A percentile compares a stretch with the other conserved stretches of the same genome.
These are phyloP conservation scores for Columba livia DNA, from an alignment of 2,113 vertebrate species.

Conservation along the genomic window DNA sequence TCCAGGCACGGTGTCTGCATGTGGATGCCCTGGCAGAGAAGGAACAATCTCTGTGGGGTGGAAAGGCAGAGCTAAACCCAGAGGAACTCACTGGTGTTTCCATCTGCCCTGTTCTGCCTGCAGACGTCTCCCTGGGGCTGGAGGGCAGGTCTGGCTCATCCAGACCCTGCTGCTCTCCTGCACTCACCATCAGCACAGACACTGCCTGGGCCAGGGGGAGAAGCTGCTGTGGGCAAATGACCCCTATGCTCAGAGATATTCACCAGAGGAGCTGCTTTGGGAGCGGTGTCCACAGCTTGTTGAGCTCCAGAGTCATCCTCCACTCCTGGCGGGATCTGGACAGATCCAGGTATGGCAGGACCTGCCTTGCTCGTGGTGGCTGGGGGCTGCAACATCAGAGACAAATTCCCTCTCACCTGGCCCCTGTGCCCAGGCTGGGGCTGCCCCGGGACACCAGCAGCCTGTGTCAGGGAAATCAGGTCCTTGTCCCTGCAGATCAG, in stretches of 20 bases:
- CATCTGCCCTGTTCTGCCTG: too few relatives aligned
- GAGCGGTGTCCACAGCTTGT: too few relatives aligned
- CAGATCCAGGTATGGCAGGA: not conserved
- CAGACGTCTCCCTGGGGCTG: too few relatives aligned
- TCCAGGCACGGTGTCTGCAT: too few relatives aligned
- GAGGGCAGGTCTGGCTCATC: not conserved
- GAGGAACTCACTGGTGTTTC: too few relatives aligned
- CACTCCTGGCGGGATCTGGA: not conserved
- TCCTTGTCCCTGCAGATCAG: not conserved
- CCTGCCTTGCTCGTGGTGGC: not conserved
- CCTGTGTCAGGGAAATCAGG: not conserved
- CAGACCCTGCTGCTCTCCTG: too few relatives aligned
- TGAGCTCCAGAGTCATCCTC: too few relatives aligned
- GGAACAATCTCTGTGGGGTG: not conserved
- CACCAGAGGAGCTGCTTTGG: too few relatives aligned
- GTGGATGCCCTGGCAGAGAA: not conserved
- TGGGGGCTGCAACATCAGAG: not conserved
- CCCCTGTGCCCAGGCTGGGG: not conserved
- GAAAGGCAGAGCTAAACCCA: not conserved
- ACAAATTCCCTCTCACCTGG: not conserved
- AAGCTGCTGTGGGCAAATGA: too few relatives aligned
- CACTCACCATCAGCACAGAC: too few relatives aligned
- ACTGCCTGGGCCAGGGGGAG: too few relatives aligned
- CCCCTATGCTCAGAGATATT: too few relatives aligned
- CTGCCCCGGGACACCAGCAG: not conserved